phyloP scores from a whole-genome alignment of 2,888 invertebrate species.

The Tetheella fluctuosa region DNA sequence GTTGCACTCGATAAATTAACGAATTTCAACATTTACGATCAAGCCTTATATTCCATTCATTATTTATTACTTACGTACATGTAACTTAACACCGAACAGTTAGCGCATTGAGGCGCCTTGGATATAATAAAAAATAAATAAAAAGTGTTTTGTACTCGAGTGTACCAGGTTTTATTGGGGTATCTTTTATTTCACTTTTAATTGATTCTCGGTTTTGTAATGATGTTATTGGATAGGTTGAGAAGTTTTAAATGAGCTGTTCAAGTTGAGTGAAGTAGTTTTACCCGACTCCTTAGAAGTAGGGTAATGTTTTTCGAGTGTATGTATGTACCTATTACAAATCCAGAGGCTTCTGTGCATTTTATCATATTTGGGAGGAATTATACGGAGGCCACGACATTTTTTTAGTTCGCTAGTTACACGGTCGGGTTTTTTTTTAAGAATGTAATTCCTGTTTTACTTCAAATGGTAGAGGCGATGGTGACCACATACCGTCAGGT shows the following conservation, averaged over 20 bases:
- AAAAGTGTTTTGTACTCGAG: conserved; percentile 15
- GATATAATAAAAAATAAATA: conserved; percentile 20
- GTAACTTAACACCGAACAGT: conserved; percentile 36
- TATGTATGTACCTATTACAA: no score
- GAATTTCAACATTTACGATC: conserved; percentile 31
- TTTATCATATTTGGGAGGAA: no score
- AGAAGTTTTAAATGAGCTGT: neutral
- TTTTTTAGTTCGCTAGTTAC: no score
- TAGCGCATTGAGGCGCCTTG: conserved; percentile 1
- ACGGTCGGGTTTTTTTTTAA: no score
- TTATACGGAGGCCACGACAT: no score
- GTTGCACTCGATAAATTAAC: conserved; percentile 34
- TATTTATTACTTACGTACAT: conserved; percentile 34
- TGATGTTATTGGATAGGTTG: neutral
- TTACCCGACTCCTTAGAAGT: no score
- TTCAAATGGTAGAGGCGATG: no score
- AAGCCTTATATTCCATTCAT: conserved; percentile 34
- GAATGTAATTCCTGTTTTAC: no score
- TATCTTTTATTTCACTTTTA: conserved; percentile 6
- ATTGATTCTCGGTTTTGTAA: conserved; percentile 11
- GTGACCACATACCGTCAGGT: no score
- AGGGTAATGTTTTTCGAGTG: no score
- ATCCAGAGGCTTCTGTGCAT: no score
- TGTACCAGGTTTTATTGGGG: conserved; percentile 15
- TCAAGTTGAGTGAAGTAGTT: neutral